Evolutionary conservation across 2,888 invertebrate genomes (phyloP).

Genomic region (Laspeyria flexula): DNA sequence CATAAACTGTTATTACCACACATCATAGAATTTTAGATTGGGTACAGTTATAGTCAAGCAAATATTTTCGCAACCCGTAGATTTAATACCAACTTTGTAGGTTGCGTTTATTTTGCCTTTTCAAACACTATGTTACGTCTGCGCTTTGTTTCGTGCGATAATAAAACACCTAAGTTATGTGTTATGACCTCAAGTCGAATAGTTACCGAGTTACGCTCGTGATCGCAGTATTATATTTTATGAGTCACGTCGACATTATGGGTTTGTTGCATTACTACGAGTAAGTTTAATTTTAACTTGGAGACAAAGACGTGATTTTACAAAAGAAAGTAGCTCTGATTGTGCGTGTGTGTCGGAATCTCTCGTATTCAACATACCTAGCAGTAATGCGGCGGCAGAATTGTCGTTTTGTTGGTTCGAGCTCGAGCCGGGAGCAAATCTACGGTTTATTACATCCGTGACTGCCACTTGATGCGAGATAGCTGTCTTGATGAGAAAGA

Average conservation of each 20-base stretch:
- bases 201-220: constrained; percentile 58
- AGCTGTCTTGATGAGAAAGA: constrained; percentile 52
- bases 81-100: constrained; percentile 42
- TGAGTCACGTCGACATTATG: constrained; percentile 55
- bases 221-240: constrained; percentile 54
- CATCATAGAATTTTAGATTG: constrained; percentile 22
- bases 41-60: constrained; percentile 26
- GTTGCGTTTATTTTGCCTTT: constrained; percentile 46
- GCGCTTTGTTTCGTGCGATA: constrained; percentile 52
- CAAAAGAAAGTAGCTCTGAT: constrained; percentile 42
- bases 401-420: constrained; percentile 45
- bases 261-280: constrained; percentile 31
- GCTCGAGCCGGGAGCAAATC: constrained; percentile 47
- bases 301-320: constrained; percentile 35
- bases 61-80: constrained; percentile 44
- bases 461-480: constrained; percentile 47
- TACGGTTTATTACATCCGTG: constrained; percentile 44
- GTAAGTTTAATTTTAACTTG: constrained; percentile 44
- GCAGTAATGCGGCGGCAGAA: constrained; percentile 43
- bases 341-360: constrained; percentile 38
- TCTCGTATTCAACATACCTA: constrained; percentile 35
- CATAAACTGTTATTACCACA: constrained; percentile 29
- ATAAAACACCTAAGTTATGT: constrained; percentile 64
- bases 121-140: constrained; percentile 40
- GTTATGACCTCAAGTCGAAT: constrained; percentile 62